Evolutionary conservation across 1,140 invertebrate species (phyloP).

Genomic region (Philaenus spumarius): DNA sequence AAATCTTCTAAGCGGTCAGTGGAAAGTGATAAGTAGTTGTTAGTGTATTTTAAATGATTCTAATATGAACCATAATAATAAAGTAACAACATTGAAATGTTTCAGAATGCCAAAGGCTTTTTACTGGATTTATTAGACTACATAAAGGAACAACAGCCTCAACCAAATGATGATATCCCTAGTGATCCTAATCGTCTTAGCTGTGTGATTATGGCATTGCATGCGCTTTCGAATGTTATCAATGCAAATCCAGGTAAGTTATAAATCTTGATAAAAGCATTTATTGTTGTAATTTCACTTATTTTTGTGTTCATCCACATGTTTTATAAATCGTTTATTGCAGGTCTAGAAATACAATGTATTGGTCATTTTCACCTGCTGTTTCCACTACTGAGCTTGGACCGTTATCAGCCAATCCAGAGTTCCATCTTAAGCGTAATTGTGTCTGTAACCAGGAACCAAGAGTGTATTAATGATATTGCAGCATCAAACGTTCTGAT

Average conservation of each 20-base stretch:
- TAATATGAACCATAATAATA: not conserved
- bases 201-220: constrained; percentile 58
- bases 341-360: constrained; percentile 89
- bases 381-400: constrained; percentile 72
- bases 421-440: constrained; percentile 69
- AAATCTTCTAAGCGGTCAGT: no score
- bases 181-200: not conserved
- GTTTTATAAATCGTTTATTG: constrained; percentile 14
- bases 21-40: no score
- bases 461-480: constrained; percentile 94
- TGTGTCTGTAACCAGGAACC: constrained; percentile 72
- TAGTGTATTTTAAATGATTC: no score
- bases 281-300: constrained; percentile 48
- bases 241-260: constrained; percentile 77
- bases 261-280: not conserved
- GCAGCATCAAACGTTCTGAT: constrained; percentile 78
- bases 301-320: constrained; percentile 49
- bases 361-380: constrained; percentile 93
- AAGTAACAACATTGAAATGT: no score
- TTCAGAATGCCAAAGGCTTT: constrained; percentile 81
- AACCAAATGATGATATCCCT: constrained; percentile 2
- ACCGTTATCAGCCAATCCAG: constrained; percentile 60
- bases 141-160: constrained; percentile 39
- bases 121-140: constrained; percentile 83
- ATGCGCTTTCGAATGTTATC: constrained; percentile 84